Evolutionary conservation across 2,888 invertebrate genomes (phyloP).

Genomic region (Hydrotaea diabolus): DNA sequence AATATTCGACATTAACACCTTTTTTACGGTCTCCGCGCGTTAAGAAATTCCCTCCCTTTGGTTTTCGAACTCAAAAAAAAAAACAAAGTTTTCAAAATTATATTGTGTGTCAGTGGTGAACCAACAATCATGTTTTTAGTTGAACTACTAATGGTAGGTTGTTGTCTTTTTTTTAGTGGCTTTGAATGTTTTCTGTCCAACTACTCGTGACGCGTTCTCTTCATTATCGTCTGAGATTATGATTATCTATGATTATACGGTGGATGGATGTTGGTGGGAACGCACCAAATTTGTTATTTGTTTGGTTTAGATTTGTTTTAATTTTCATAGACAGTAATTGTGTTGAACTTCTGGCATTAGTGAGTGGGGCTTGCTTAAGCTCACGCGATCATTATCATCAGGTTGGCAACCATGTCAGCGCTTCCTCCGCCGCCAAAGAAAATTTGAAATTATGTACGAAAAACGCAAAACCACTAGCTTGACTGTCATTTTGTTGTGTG

Average conservation of each 20-base stretch:
- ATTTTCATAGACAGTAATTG: background rate
- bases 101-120: no score
- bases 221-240: background rate
- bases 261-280: no score
- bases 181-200: background rate
- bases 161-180: background rate
- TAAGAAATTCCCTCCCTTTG: background rate
- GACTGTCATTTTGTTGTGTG: slow-evolving; percentile 2
- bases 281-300: background rate
- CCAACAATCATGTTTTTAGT: background rate
- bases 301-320: background rate
- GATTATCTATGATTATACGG: slow-evolving; percentile 15
- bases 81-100: no score
- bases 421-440: background rate
- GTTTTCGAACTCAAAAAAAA: background rate
- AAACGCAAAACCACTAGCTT: background rate
- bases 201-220: background rate
- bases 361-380: background rate
- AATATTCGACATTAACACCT: slow-evolving; percentile 22
- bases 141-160: background rate
- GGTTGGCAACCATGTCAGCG: background rate
- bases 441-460: background rate
- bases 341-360: slow-evolving; percentile 9
- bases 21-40: background rate
- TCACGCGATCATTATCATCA: slow-evolving; percentile 33